Evolutionary conservation across 2,888 invertebrate species (phyloP).

Genomic region (Agonopterix heracliana): DNA sequence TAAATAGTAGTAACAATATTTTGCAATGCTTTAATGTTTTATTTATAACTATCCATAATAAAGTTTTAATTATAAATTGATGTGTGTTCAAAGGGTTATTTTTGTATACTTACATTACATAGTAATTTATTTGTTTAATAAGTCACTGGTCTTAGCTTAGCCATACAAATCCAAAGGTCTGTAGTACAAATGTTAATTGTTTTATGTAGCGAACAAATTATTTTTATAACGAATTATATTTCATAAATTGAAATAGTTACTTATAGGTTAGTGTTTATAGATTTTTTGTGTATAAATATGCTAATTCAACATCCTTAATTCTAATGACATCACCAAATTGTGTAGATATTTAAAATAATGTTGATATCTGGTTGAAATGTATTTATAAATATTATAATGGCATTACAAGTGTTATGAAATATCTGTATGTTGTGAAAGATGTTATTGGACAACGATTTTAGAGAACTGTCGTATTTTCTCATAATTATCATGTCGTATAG

Average conservation of each 20-base stretch:
- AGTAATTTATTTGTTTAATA: no score
- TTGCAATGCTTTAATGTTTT: conserved; percentile 5
- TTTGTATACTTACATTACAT: background rate
- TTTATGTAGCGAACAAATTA: conserved; percentile 2
- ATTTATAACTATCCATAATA: conserved; percentile 6
- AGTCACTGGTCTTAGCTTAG: background rate
- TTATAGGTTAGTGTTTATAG: background rate
- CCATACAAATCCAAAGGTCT: conserved; percentile 21
- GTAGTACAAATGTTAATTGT: conserved; percentile 26
- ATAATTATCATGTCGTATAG: no score
- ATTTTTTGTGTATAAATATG: no score
- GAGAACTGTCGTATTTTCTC: no score
- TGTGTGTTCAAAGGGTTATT: conserved; percentile 1
- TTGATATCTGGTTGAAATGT: no score
- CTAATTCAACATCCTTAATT: no score
- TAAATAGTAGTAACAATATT: no score
- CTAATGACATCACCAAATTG: background rate
- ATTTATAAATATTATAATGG: no score
- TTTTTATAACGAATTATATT: background rate
- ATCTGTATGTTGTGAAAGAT: no score
- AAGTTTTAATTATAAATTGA: background rate
- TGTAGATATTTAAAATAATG: background rate
- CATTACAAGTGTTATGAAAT: no score
- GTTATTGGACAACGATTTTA: no score
- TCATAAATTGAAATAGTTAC: background rate